These are phyloP conservation scores for Erebia aethiops DNA, from an alignment of 2,888 invertebrate genomes.

Conservation along the genomic window DNA sequence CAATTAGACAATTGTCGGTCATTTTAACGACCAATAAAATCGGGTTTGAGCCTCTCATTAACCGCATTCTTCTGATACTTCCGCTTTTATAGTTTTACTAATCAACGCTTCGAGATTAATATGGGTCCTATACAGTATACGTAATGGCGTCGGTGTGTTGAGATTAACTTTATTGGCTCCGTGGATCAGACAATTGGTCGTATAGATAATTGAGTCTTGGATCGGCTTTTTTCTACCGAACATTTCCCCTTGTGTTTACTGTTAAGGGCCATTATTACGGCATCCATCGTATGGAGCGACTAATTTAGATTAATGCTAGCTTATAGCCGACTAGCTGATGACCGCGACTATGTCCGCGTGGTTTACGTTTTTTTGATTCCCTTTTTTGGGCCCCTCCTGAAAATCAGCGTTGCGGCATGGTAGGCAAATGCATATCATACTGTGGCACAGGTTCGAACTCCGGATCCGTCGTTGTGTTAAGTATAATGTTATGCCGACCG, in stretches of 20 bases:
- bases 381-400: too few species aligned
- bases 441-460: too few species aligned
- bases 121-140: slow-evolving; percentile 59
- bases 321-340: too few species aligned
- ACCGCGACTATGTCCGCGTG: too few species aligned
- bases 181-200: slow-evolving; percentile 75
- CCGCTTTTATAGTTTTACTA: slow-evolving; percentile 83
- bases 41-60: slow-evolving; percentile 79
- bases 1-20: slow-evolving; percentile 83
- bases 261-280: slow-evolving; percentile 58
- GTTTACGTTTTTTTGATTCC: too few species aligned
- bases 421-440: too few species aligned
- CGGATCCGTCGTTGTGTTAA: too few species aligned
- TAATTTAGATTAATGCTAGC: slow-evolving; percentile 30
- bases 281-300: slow-evolving; percentile 27
- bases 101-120: slow-evolving; percentile 81
- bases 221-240: slow-evolving; percentile 55
- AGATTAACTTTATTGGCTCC: slow-evolving; percentile 79
- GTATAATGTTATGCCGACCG: too few species aligned
- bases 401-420: too few species aligned
- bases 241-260: slow-evolving; percentile 60
- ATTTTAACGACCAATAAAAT: slow-evolving; percentile 81
- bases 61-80: slow-evolving; percentile 82
- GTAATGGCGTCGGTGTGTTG: slow-evolving; percentile 75
- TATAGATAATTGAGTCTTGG: slow-evolving; percentile 80